phyloP scores from a whole-genome alignment of 2,888 invertebrate species.

The Serripes groenlandicus region DNA sequence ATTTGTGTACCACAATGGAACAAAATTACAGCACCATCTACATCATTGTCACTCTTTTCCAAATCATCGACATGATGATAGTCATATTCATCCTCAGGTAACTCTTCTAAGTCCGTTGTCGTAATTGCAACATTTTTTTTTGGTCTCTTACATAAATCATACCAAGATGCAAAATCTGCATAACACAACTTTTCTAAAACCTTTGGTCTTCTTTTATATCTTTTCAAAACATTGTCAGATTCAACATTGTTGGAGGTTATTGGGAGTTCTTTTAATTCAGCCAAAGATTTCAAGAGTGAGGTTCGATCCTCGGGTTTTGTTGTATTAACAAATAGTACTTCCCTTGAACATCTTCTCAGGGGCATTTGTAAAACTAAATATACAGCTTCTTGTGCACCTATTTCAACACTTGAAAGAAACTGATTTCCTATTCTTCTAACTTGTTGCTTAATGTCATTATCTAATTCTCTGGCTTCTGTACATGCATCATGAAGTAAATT shows the following conservation, averaged over 20 bases:
- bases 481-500: conserved; percentile 51
- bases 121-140: not conserved
- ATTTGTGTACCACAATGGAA: too few relatives aligned
- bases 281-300: conserved; percentile 42
- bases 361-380: conserved; percentile 61
- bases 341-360: conserved; percentile 31
- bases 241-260: conserved; percentile 49
- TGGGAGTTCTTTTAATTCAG: conserved; percentile 44
- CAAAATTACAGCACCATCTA: not conserved
- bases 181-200: conserved; percentile 43
- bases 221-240: conserved; percentile 47
- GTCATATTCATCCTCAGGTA: conserved; percentile 30
- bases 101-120: not conserved
- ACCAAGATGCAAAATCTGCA: conserved; percentile 58
- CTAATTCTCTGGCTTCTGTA: conserved; percentile 35
- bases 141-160: not conserved
- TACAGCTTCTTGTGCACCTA: conserved; percentile 62
- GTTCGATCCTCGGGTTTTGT: conserved; percentile 27
- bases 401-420: conserved; percentile 56
- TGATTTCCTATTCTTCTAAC: conserved; percentile 61
- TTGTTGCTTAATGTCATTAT: conserved; percentile 53
- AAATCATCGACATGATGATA: conserved; percentile 17
- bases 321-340: conserved; percentile 54
- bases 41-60: too few relatives aligned
- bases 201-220: conserved; percentile 56